phyloP scores from a whole-genome alignment of 1,140 invertebrate genomes.

The Temnothorax nylanderi region DNA sequence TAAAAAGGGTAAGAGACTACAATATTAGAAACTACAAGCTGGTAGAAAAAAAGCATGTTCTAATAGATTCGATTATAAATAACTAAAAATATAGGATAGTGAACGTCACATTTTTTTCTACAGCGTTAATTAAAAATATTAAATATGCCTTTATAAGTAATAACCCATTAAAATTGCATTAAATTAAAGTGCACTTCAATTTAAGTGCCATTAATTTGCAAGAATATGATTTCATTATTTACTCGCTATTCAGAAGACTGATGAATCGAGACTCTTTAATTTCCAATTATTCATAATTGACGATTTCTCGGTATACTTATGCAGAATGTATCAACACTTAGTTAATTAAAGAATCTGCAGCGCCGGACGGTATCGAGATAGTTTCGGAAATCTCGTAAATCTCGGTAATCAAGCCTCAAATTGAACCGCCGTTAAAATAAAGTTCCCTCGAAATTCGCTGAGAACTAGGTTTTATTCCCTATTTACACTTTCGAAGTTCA shows the following conservation, averaged over 20 bases:
- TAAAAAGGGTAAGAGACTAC: background rate
- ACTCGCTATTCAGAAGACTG: background rate
- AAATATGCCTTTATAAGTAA: background rate
- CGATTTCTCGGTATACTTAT: background rate
- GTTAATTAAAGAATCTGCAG: slow-evolving; percentile 18
- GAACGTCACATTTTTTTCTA: background rate
- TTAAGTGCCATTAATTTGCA: background rate
- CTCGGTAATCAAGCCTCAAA: slow-evolving; percentile 43
- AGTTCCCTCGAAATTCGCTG: slow-evolving; percentile 50
- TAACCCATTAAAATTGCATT: background rate
- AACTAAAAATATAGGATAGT: background rate
- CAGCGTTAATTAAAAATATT: background rate
- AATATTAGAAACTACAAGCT: background rate
- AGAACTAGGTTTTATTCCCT: slow-evolving; percentile 41
- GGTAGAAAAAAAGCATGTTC: background rate
- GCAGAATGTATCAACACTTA: background rate
- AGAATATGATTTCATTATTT: slow-evolving; percentile 11
- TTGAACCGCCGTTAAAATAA: slow-evolving; percentile 48
- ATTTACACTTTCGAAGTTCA: slow-evolving; percentile 51
- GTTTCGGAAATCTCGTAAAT: slow-evolving; percentile 17
- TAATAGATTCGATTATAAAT: background rate
- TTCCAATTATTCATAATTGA: slow-evolving; percentile 12
- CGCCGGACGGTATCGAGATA: slow-evolving; percentile 13
- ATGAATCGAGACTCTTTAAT: background rate
- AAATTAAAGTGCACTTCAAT: slow-evolving; percentile 7